Percentiles rank a stretch among this genome's conserved stretches.
These are phyloP conservation scores for Macropus fuliginosus DNA, from an alignment of 2,797 vertebrate species.

Conservation along the genomic window DNA sequence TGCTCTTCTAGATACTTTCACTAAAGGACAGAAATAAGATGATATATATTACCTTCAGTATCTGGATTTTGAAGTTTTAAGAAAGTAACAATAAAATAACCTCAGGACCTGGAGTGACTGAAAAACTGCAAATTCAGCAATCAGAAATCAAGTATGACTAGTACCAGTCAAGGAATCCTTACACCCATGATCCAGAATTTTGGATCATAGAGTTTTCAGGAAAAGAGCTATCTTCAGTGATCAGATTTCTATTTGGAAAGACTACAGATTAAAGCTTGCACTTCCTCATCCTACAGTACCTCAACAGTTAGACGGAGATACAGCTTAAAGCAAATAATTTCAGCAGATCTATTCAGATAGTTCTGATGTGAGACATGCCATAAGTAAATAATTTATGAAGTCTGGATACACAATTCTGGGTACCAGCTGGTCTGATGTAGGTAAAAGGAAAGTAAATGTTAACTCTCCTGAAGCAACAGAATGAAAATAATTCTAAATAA, in stretches of 20 bases:
- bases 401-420: slow-evolving; percentile 94
- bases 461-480: slow-evolving; percentile 93
- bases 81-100: not conserved
- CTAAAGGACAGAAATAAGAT: not conserved
- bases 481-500: slow-evolving; percentile 90
- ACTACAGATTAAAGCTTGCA: not conserved
- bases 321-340: not conserved
- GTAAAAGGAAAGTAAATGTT: slow-evolving; percentile 91
- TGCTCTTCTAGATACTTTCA: not conserved
- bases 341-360: not conserved
- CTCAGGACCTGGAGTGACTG: not conserved
- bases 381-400: slow-evolving; percentile 86
- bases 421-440: slow-evolving; percentile 95
- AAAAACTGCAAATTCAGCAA: not conserved
- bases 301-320: not conserved
- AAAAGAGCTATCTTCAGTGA: not conserved
- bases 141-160: not conserved
- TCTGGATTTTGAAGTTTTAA: not conserved
- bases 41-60: not conserved
- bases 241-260: not conserved
- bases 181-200: not conserved
- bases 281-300: not conserved
- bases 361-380: not conserved
- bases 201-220: not conserved
- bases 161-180: not conserved